Evolutionary conservation across 2,113 vertebrate species (phyloP).

Genomic region (Pungitius pungitius): DNA sequence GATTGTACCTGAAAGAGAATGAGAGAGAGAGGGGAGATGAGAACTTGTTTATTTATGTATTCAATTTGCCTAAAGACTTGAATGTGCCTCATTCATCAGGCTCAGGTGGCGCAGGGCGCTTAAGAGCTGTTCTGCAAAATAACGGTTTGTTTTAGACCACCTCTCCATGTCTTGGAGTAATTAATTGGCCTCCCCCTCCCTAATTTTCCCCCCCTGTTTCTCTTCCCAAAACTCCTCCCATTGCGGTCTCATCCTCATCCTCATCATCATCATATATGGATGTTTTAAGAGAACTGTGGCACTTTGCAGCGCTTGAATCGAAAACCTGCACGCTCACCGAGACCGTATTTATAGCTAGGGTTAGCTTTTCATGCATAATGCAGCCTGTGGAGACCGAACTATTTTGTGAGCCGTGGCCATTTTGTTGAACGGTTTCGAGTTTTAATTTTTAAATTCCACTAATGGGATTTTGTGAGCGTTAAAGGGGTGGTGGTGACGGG

Average conservation of each 20-base stretch:
- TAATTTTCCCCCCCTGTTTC: conserved; percentile 27
- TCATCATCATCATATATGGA: conserved; percentile 31
- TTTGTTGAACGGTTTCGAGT: conserved; percentile 41
- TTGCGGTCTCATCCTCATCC: conserved; percentile 5
- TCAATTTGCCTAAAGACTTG: conserved; percentile 70
- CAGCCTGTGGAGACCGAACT: conserved; percentile 34
- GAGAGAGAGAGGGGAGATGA: conserved; percentile 62
- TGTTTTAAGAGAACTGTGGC: conserved; percentile 15
- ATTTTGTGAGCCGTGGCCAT: conserved; percentile 30
- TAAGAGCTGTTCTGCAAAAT: conserved; percentile 46
- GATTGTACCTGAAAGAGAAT: conserved; percentile 79
- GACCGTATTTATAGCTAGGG: conserved; percentile 40
- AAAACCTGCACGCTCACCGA: conserved; percentile 35
- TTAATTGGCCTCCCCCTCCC: conserved; percentile 23
- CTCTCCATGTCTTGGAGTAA: conserved; percentile 41
- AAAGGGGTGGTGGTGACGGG: conserved; percentile 32
- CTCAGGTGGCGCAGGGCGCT: conserved; percentile 55
- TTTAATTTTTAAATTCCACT: conserved; percentile 68
- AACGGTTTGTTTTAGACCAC: conserved; percentile 39
- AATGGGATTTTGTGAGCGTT: conserved; percentile 54
- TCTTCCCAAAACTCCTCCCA: background rate
- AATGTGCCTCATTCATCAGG: conserved; percentile 67
- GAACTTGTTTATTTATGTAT: conserved; percentile 73
- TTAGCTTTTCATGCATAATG: conserved; percentile 49
- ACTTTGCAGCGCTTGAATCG: conserved; percentile 1